Conservation (phyloP, 2,797 vertebrate species). For the Rousettus madagascariensis region DNA sequence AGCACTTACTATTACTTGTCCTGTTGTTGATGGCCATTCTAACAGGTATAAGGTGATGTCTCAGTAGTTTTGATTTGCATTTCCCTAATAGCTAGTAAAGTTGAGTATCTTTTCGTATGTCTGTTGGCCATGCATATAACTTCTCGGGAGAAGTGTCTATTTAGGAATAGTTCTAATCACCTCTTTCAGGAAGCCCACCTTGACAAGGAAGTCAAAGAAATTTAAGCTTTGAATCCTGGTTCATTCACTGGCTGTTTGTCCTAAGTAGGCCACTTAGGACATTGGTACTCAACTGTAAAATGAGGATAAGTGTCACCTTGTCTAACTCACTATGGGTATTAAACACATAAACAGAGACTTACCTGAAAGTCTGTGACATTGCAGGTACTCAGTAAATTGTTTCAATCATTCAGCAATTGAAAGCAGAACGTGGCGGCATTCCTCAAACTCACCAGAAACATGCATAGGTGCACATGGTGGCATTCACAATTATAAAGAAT, state of each 20-base stretch:
- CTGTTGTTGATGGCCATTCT: too few relatives aligned
- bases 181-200: neutral
- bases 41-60: too few relatives aligned
- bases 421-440: neutral
- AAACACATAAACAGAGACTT: neutral
- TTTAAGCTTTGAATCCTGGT: neutral
- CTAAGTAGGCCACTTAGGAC: neutral
- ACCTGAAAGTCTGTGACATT: neutral
- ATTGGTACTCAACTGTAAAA: neutral
- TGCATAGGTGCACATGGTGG: accelerated
- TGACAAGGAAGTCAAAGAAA: neutral
- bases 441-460: neutral
- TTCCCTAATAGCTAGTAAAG: too few relatives aligned
- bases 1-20: too few relatives aligned
- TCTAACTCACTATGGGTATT: neutral
- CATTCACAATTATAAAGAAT: neutral
- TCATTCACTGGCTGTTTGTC: neutral
- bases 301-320: neutral
- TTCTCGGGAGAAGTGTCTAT: too few relatives aligned
- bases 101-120: too few relatives aligned
- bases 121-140: too few relatives aligned
- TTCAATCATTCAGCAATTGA: neutral
- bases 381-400: neutral
- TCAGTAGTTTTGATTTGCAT: too few relatives aligned
- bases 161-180: neutral